phyloP scores from a whole-genome alignment of 1,140 invertebrate genomes.

The Nasonia longicornis region DNA sequence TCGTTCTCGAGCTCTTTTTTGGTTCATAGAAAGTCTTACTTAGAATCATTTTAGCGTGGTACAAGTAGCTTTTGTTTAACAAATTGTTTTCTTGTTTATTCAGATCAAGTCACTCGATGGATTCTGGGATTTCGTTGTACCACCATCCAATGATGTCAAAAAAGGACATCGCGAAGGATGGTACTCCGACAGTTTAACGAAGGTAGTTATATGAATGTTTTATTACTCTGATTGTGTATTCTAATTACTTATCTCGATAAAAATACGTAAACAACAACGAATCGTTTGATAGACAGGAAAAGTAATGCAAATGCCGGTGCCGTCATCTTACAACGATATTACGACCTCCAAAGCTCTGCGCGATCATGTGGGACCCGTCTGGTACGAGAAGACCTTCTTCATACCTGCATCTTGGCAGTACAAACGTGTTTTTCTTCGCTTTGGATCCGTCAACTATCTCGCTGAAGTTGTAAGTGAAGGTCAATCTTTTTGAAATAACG shows the following conservation, averaged over 20 bases:
- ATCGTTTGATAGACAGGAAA: conserved; percentile 68
- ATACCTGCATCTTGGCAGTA: conserved; percentile 82
- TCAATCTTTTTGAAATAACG: no score
- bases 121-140: conserved; percentile 88
- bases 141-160: conserved; percentile 74
- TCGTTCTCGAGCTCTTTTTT: no score
- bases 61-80: no score
- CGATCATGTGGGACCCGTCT: conserved; percentile 94
- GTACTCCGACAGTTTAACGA: conserved; percentile 72
- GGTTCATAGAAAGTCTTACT: no score
- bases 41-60: no score
- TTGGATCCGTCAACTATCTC: conserved; percentile 90
- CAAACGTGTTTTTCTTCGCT: conserved; percentile 83
- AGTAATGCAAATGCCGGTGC: conserved; percentile 90
- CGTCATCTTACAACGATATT: conserved; percentile 96
- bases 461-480: conserved; percentile 83
- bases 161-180: conserved; percentile 82
- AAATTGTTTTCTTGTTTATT: no score
- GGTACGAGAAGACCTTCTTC: conserved; percentile 89
- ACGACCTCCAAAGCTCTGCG: conserved; percentile 82
- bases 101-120: conserved; percentile 80
- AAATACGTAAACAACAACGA: neutral
- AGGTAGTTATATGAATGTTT: conserved; percentile 60
- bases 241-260: neutral
- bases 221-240: neutral